Percentiles rank a stretch among this genome's conserved stretches.
Conservation (phyloP, 2,113 vertebrate species). For the Geococcyx californianus region DNA sequence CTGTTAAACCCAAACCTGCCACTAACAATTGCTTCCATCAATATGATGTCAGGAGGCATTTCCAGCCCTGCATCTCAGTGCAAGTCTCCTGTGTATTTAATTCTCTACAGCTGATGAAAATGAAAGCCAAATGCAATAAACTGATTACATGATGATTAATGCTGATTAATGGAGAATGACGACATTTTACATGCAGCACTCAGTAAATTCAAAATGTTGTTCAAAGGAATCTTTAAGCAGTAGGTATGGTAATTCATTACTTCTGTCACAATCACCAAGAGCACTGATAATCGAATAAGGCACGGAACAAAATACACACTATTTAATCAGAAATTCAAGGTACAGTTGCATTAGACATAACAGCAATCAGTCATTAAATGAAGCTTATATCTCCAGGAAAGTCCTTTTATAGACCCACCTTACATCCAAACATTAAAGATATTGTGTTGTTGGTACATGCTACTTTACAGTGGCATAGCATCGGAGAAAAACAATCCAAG, state of each 20-base stretch:
- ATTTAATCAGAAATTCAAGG: conserved; percentile 27
- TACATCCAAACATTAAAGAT: conserved; percentile 91
- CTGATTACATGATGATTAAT: conserved; percentile 62
- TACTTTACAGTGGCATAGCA: conserved; percentile 90
- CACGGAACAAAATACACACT: conserved; percentile 33
- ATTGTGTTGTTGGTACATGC: conserved; percentile 87
- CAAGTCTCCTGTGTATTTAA: conserved; percentile 53
- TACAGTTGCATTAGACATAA: conserved; percentile 8
- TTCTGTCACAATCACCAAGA: conserved; percentile 25
- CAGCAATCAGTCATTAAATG: conserved; percentile 34
- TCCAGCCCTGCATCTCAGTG: conserved; percentile 35
- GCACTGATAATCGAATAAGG: background rate
- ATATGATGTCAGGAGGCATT: conserved; percentile 61
- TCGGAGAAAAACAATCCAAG: conserved; percentile 86
- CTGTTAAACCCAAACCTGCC: conserved; percentile 69
- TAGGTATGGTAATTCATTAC: conserved; percentile 29
- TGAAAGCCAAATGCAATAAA: conserved; percentile 59
- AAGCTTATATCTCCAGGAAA: conserved; percentile 49
- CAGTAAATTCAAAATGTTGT: conserved; percentile 32
- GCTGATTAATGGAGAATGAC: conserved; percentile 54
- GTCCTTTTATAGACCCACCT: conserved; percentile 81
- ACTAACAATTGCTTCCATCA: conserved; percentile 63
- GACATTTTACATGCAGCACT: conserved; percentile 41
- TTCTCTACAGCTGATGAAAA: conserved; percentile 49
- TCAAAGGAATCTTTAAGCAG: conserved; percentile 23